Conservation (phyloP, 2,888 invertebrate genomes). For the Thera obeliscata region DNA sequence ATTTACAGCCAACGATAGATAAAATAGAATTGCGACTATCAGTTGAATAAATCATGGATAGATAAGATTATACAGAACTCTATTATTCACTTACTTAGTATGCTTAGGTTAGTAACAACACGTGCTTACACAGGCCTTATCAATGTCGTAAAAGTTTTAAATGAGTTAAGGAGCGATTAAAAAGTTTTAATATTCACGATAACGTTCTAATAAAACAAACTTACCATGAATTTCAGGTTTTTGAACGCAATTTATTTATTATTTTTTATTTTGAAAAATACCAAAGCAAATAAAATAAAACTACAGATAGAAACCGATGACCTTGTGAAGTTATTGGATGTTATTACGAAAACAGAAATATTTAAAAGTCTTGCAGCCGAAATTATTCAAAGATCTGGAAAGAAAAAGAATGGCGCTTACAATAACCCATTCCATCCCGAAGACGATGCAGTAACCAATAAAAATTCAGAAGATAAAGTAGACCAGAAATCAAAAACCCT, state of each 20-base stretch:
- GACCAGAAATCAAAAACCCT: constrained; percentile 8
- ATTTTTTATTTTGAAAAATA: constrained; percentile 5
- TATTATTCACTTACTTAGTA: no score
- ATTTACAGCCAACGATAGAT: no score
- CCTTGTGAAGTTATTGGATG: constrained; percentile 45
- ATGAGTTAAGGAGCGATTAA: no score
- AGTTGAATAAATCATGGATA: no score
- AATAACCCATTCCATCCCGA: constrained; percentile 65
- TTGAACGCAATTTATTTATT: constrained; percentile 9
- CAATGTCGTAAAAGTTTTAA: no score
- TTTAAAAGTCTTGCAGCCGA: constrained; percentile 44
- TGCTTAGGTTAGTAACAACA: no score
- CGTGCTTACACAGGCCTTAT: no score
- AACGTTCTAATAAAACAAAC: not conserved
- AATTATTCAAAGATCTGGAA: constrained; percentile 37
- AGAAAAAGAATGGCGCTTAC: constrained; percentile 29
- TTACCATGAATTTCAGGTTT: constrained; percentile 2
- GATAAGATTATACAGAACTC: no score
- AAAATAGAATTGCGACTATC: no score
- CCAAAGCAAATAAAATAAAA: constrained; percentile 46
- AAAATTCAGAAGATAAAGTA: constrained; percentile 3
- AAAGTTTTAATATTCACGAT: no score
- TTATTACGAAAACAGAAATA: constrained; percentile 37
- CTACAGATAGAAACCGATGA: constrained; percentile 55
- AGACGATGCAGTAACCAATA: constrained; percentile 46